Base-by-base conservation (phyloP, 2,888 invertebrate genomes). In the Melanostoma scalare region DNA sequence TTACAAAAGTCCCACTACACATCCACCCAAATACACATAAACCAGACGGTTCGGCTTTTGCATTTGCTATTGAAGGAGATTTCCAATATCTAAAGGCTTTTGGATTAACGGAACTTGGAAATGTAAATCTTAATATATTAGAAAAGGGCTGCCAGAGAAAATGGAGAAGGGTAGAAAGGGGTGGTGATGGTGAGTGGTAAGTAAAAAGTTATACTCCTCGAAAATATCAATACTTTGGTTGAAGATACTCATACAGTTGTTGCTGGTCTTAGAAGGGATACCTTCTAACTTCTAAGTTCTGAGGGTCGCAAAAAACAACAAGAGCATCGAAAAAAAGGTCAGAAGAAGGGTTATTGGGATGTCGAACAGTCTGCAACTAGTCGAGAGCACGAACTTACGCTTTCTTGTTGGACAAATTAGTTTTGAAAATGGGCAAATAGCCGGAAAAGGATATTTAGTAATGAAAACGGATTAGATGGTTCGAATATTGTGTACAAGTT, bases 361-460 rank as follows among this genome's bases (percentile, higher is more conserved):
- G 42, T 42, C 10, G 36, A 55, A 48, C 8, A 48, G 42, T 63
- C 53, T 52, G 67, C 67, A 53, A 56, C 60, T 56, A 42, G 63
- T 63, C 48, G 30, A 80, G 63, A 42, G 60, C 76, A 61, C 61
- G 68, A 68, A 74, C 72, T 71, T 58, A 48, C 53, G 73, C 55
- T 61, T 68, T 67, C 52, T 52, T 72, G 55, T 68, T 68, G 52
- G 68, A 52, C 52, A 82, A 82, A 82, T 82, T 77, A 77, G 61
- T 81, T 72, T 65, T 72, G 48, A 68, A 73, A 82, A 68, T 73
- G 52, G 52, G 50, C 68, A 77, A 73, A 73, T 73, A 63, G 44
- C 68, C 77, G 81, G 73, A 82, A 77, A 68, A 67, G 77, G 77
- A 61, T 73, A 68, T 72, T 77, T 72, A 56, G 77, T 77, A 77